Conservation (phyloP, 1,140 invertebrate species). For the Homarus americanus region DNA sequence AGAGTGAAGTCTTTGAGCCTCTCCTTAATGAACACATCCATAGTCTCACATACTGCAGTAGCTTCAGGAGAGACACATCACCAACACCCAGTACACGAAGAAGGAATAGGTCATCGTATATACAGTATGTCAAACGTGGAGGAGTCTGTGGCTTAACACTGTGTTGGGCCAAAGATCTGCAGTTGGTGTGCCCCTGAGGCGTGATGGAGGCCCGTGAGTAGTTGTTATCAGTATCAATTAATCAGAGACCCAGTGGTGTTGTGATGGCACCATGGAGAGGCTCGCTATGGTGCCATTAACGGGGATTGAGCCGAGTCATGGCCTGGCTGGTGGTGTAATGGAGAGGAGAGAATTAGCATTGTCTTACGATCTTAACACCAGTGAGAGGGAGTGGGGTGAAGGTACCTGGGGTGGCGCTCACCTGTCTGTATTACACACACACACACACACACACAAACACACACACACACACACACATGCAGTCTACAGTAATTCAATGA, state of each 20-base stretch:
- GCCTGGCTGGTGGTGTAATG: background rate
- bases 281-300: background rate
- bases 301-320: background rate
- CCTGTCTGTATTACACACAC: too few relatives aligned
- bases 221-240: background rate
- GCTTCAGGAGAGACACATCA: background rate
- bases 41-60: background rate
- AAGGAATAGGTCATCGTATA: background rate
- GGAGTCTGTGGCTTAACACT: background rate
- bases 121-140: background rate
- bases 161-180: background rate
- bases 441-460: too few relatives aligned
- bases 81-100: background rate
- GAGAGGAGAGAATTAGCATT: too few relatives aligned
- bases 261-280: background rate
- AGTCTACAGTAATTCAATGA: too few relatives aligned
- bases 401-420: too few relatives aligned
- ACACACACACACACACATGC: too few relatives aligned
- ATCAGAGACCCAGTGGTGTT: background rate
- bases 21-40: too few relatives aligned
- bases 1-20: too few relatives aligned
- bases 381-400: too few relatives aligned
- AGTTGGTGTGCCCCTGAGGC: background rate
- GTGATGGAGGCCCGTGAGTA: background rate
- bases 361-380: too few relatives aligned